A percentile compares a stretch with the other conserved stretches of the same genome.
Evolutionary conservation across 2,888 invertebrate species (phyloP).

Genomic region (Lottia gigantea): DNA sequence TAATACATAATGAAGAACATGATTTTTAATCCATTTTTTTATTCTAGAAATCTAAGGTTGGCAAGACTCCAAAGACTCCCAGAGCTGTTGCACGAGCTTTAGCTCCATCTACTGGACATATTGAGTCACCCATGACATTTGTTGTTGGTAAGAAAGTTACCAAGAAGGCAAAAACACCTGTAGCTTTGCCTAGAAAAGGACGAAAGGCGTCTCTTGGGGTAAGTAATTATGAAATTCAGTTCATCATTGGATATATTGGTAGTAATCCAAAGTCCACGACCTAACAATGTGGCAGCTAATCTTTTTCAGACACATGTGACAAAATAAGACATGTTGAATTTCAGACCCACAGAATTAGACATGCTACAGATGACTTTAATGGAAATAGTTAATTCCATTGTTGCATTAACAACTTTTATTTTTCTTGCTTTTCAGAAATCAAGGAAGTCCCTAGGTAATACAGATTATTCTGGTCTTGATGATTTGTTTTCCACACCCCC

Average conservation of each 20-base stretch:
- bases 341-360: too few relatives aligned
- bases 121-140: constrained; percentile 61
- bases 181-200: constrained; percentile 53
- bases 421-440: constrained; percentile 3
- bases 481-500: constrained; percentile 43
- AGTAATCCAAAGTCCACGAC: too few relatives aligned
- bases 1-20: too few relatives aligned
- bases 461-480: constrained; percentile 40
- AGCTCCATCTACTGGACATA: constrained; percentile 62
- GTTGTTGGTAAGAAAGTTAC: constrained; percentile 50
- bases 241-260: too few relatives aligned
- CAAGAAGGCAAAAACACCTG: constrained; percentile 48
- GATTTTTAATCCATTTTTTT: neutral
- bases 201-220: constrained; percentile 42
- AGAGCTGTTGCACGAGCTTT: constrained; percentile 46
- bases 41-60: constrained; percentile 17
- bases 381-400: too few relatives aligned
- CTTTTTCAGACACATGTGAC: too few relatives aligned
- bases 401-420: neutral
- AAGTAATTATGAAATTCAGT: constrained; percentile 22
- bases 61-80: constrained; percentile 54
- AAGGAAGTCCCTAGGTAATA: constrained; percentile 29
- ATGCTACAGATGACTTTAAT: too few relatives aligned
- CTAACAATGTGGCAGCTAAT: too few relatives aligned
- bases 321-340: too few relatives aligned